Conservation (phyloP, 64 coral and sea anemone genomes). For the Anthopleura sola region DNA sequence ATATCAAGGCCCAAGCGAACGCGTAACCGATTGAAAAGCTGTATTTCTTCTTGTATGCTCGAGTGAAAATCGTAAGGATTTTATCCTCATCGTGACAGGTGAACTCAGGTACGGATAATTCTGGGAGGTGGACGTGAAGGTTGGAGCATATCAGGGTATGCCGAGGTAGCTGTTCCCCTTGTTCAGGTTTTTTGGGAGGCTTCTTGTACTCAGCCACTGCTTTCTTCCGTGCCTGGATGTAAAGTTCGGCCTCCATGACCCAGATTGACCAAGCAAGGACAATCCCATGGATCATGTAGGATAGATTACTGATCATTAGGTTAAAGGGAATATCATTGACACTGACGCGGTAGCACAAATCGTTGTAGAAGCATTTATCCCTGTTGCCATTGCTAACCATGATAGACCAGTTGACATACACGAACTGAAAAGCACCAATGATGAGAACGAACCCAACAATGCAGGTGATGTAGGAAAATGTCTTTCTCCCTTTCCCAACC, state of each 20-base stretch:
- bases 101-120: slow-evolving; percentile 31
- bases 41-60: slow-evolving; percentile 49
- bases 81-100: not conserved
- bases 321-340: slow-evolving; percentile 68
- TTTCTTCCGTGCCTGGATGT: slow-evolving; percentile 12
- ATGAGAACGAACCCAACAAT: slow-evolving; percentile 64
- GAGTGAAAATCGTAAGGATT: not conserved
- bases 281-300: slow-evolving; percentile 71
- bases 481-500: slow-evolving; percentile 37
- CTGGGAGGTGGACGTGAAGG: slow-evolving; percentile 18
- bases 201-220: not conserved
- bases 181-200: not conserved
- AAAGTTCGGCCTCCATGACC: slow-evolving; percentile 56
- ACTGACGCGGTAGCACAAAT: slow-evolving; percentile 60
- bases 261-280: slow-evolving; percentile 71
- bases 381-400: slow-evolving; percentile 33
- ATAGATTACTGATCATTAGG: slow-evolving; percentile 79
- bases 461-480: slow-evolving; percentile 59
- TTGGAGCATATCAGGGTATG: slow-evolving; percentile 28
- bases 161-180: slow-evolving; percentile 23
- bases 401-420: slow-evolving; percentile 33
- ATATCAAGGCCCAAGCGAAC: slow-evolving; percentile 80
- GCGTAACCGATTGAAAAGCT: slow-evolving; percentile 72
- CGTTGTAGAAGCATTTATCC: slow-evolving; percentile 47
- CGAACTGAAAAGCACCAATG: slow-evolving; percentile 57